Percentiles rank a stretch among this genome's conserved stretches.
These are phyloP conservation scores for Coracopsis vasa DNA, from an alignment of 2,113 vertebrate species.

Conservation along the genomic window DNA sequence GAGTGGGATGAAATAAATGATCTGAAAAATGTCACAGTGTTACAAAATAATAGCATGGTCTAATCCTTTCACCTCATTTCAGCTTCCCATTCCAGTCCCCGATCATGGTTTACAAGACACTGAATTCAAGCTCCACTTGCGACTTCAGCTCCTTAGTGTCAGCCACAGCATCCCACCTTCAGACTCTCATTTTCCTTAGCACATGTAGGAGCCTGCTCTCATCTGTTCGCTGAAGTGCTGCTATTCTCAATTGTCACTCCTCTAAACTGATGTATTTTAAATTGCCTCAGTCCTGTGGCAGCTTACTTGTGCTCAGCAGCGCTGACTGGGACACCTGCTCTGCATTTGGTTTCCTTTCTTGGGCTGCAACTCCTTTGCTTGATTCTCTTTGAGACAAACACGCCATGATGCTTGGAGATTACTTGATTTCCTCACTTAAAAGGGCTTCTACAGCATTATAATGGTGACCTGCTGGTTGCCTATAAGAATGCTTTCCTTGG, in stretches of 20 bases:
- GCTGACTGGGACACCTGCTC: background rate
- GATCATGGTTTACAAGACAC: background rate
- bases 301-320: background rate
- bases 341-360: background rate
- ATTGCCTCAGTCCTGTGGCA: background rate
- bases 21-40: background rate
- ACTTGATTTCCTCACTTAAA: background rate
- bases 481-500: background rate
- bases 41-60: background rate
- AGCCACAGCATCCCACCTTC: background rate
- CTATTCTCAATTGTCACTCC: background rate
- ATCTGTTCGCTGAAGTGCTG: fast-evolving
- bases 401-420: background rate
- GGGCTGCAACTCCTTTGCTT: background rate
- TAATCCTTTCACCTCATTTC: background rate
- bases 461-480: background rate
- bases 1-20: background rate
- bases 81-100: background rate
- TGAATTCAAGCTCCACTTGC: background rate
- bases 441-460: background rate
- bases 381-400: background rate
- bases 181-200: background rate
- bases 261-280: background rate
- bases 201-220: background rate
- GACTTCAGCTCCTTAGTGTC: background rate